phyloP scores from a whole-genome alignment of 2,113 vertebrate species.

The Leucopsar rothschildi region DNA sequence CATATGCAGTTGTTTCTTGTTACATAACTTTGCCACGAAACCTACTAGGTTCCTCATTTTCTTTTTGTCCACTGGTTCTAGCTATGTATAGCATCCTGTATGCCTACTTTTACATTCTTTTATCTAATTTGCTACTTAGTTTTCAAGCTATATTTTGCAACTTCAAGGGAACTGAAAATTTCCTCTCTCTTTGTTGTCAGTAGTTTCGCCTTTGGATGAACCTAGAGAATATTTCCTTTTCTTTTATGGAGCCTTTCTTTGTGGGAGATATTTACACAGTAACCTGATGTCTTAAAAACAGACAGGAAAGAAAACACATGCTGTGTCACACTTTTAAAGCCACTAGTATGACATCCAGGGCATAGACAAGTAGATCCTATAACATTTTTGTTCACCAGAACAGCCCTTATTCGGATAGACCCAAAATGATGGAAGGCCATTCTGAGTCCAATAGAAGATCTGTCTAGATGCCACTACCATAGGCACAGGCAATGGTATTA shows the following conservation, averaged over 20 bases:
- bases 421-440: background rate
- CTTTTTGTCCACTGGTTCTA: background rate
- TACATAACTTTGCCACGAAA: background rate
- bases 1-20: background rate
- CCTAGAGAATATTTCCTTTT: background rate
- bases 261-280: background rate
- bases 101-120: background rate
- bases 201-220: background rate
- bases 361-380: background rate
- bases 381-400: background rate
- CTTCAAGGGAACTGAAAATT: background rate
- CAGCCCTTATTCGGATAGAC: background rate
- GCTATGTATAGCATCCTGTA: background rate
- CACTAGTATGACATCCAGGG: background rate
- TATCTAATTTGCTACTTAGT: background rate
- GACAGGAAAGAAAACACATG: background rate
- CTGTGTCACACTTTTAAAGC: accelerated
- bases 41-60: background rate
- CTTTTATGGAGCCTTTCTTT: background rate
- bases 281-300: background rate
- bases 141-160: background rate
- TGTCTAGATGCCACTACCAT: accelerated
- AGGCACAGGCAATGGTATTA: background rate
- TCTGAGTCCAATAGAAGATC: background rate
- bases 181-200: background rate